Conservation (phyloP, 1,140 invertebrate genomes). For the Riptortus pedestris region DNA sequence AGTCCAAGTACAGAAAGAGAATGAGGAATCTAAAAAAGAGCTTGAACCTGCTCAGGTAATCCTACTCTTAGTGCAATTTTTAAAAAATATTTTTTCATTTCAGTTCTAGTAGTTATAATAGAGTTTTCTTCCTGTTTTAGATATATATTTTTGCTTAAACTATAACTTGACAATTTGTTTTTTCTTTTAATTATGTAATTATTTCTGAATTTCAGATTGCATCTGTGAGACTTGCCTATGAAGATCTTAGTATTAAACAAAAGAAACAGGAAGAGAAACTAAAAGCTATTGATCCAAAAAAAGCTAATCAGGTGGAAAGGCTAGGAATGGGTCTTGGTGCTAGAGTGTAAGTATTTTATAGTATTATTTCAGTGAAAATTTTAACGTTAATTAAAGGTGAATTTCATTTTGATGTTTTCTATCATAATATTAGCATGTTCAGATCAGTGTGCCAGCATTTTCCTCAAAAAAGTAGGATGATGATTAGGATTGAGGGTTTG, state of each 20-base stretch:
- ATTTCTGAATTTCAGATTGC: too few species aligned
- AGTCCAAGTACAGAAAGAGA: slow-evolving; percentile 40
- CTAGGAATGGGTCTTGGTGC: slow-evolving; percentile 82
- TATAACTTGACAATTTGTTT: too few species aligned
- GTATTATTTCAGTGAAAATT: neutral
- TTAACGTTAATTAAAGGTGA: too few species aligned
- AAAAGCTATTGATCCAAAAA: slow-evolving; percentile 67
- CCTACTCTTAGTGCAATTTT: neutral
- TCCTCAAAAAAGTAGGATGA: too few species aligned
- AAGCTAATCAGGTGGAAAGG: slow-evolving; percentile 79
- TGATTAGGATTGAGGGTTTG: too few species aligned
- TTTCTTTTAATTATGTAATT: too few species aligned
- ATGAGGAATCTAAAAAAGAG: neutral
- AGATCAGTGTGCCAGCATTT: neutral
- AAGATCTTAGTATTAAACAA: slow-evolving; percentile 67
- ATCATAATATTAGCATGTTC: neutral
- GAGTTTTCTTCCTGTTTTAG: too few species aligned
- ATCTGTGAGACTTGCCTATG: slow-evolving; percentile 76
- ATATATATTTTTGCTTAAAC: too few species aligned
- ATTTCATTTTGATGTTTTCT: neutral
- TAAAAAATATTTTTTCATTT: too few species aligned
- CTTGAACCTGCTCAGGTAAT: slow-evolving; percentile 13
- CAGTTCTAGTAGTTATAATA: too few species aligned
- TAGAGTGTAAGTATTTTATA: slow-evolving; percentile 41
- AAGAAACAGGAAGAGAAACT: slow-evolving; percentile 69